phyloP scores from a whole-genome alignment of 2,113 vertebrate genomes.

The Chlorocebus sabaeus region DNA sequence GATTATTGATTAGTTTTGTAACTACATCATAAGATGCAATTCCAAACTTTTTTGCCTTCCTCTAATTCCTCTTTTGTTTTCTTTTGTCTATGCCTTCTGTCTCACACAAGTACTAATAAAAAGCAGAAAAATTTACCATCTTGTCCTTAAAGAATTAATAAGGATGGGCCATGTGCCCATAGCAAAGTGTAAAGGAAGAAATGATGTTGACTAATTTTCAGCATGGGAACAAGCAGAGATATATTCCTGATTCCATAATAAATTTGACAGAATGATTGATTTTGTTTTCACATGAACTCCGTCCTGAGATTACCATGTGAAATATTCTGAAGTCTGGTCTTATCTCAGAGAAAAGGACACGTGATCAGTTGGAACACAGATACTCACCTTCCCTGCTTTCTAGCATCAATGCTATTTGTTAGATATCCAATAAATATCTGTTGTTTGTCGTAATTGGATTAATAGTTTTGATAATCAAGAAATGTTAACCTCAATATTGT shows the following conservation, averaged over 20 bases:
- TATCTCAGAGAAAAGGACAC: background rate
- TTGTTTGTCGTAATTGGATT: background rate
- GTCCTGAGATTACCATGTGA: background rate
- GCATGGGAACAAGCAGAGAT: background rate
- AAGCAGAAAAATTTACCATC: background rate
- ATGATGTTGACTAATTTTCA: background rate
- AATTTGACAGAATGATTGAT: background rate
- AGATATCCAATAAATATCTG: background rate
- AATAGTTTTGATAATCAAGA: background rate
- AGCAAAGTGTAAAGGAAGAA: background rate
- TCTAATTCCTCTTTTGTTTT: background rate
- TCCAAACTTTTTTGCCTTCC: too few relatives aligned
- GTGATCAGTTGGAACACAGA: background rate
- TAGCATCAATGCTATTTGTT: background rate
- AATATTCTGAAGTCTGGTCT: background rate
- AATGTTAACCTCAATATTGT: background rate
- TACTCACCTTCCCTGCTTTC: background rate
- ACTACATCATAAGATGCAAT: background rate
- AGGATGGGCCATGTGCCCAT: background rate
- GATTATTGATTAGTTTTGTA: background rate
- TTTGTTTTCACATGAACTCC: background rate
- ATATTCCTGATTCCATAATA: background rate
- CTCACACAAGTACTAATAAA: background rate
- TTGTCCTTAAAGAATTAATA: background rate
- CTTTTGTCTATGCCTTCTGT: background rate